Base-by-base conservation (phyloP, 2,113 vertebrate genomes). In the Ptyas mucosa region DNA sequence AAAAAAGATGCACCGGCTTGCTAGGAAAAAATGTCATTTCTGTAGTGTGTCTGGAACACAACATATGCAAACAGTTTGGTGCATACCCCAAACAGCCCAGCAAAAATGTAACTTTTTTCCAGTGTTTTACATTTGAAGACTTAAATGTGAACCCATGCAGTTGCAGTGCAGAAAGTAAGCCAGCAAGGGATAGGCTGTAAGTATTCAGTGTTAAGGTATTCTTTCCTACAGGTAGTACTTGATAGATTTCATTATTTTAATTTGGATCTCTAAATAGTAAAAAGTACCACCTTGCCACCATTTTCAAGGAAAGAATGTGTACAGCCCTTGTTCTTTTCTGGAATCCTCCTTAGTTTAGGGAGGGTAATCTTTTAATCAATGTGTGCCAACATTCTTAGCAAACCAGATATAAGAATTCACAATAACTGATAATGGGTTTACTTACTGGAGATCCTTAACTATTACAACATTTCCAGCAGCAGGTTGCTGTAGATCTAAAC, bases 371-470 rank as follows among this genome's bases (percentile, higher is more conserved):
- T 94, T 90, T 95, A 29, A 49, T 95, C 94, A 18, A 92, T 94
- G 54, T 93, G 93, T 96, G 95, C 96, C 95, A 96, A 95, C 95
- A 91, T 90, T 96, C 85, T 94, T 34, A 64, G 57, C 95, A 96
- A 97, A 94, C 95, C 96, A 96, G 55, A 54, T n/a, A 91, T 94
- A 95, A 69, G 95, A 94, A 26, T 94, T 96, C 95, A 94, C 89
- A 88, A 90, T 86, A 69, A 53, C 46, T 14, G 34, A 57, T 75
- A 94, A 95, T 97, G 93, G 93, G 92, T 96, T 96, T 96, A 94
- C 93, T 93, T 96, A 95, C 94, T 96, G 95, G 95, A 96, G 91
- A 93, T 96, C 94, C 91, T 94, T 93, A 96, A 96, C 94, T 97
- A 95, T 96, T 96, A 95, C 96, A 96, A 96, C 93, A 91, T 94